Evolutionary conservation across 1,140 invertebrate species (phyloP).

Genomic region (Aleiodes sp.): DNA sequence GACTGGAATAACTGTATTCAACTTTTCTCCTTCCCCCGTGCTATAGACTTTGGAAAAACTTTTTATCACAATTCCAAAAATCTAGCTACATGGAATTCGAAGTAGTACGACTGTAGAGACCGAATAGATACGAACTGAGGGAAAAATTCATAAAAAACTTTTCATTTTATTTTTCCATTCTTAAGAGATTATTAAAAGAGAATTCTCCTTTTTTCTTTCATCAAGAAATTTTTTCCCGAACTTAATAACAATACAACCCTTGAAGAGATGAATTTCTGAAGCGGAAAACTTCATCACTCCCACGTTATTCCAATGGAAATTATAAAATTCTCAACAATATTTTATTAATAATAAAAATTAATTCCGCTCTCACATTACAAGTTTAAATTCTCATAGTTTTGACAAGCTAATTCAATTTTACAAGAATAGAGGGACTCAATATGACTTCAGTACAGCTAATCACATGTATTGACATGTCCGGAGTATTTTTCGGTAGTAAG

Average conservation of each 20-base stretch:
- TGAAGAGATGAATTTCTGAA: no score
- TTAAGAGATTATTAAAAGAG: background rate
- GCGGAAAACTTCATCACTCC: no score
- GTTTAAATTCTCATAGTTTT: no score
- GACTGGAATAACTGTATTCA: slow-evolving; percentile 8
- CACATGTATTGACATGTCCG: background rate
- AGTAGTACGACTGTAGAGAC: background rate
- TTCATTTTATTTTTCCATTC: background rate
- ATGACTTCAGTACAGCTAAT: background rate
- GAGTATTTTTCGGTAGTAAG: background rate
- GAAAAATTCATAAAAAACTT: slow-evolving; percentile 6
- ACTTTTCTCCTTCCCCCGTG: no score
- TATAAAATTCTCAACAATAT: background rate
- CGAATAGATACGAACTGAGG: background rate
- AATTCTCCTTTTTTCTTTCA: no score
- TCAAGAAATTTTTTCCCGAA: no score
- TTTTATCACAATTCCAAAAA: background rate
- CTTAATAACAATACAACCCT: no score
- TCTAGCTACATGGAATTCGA: background rate
- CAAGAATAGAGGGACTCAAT: no score
- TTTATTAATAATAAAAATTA: background rate
- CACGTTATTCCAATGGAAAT: no score
- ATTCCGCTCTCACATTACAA: no score
- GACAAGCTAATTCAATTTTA: no score
- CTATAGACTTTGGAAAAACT: background rate